These are phyloP conservation scores for Ictalurus punctatus DNA, from an alignment of 2,113 vertebrate species.

Conservation along the genomic window DNA sequence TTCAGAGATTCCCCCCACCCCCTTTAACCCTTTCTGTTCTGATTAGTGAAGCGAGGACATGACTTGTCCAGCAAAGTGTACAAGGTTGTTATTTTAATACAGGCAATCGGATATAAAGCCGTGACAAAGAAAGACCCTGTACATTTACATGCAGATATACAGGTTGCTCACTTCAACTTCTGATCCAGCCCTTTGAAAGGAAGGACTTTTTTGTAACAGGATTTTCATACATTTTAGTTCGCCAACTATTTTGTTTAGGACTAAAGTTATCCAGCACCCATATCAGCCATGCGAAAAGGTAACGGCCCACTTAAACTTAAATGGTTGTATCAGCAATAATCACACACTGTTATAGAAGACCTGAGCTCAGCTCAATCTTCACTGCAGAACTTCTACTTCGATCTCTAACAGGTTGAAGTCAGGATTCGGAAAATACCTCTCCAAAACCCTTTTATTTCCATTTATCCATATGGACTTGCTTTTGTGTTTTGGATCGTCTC, in stretches of 20 bases:
- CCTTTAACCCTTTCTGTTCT: neutral
- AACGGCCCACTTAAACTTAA: neutral
- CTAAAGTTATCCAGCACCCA: neutral
- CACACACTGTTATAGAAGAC: neutral
- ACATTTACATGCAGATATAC: neutral
- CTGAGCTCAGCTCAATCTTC: neutral
- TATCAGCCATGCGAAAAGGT: neutral
- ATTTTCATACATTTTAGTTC: neutral
- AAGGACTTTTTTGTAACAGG: neutral
- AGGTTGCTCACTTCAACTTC: neutral
- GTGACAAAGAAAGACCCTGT: neutral
- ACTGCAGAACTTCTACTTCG: neutral
- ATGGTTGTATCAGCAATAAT: neutral
- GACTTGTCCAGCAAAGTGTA: neutral
- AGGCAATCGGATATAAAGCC: neutral
- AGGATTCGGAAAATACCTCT: neutral
- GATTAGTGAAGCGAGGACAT: neutral
- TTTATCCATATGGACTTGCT: neutral
- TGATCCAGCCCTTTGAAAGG: neutral
- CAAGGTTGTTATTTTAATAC: neutral
- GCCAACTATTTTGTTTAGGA: neutral
- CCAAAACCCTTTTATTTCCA: neutral
- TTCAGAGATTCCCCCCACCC: too few species aligned
- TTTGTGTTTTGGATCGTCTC: neutral
- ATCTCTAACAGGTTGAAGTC: neutral